Conservation (phyloP, 2,888 invertebrate genomes). For the Arctia plantaginis region DNA sequence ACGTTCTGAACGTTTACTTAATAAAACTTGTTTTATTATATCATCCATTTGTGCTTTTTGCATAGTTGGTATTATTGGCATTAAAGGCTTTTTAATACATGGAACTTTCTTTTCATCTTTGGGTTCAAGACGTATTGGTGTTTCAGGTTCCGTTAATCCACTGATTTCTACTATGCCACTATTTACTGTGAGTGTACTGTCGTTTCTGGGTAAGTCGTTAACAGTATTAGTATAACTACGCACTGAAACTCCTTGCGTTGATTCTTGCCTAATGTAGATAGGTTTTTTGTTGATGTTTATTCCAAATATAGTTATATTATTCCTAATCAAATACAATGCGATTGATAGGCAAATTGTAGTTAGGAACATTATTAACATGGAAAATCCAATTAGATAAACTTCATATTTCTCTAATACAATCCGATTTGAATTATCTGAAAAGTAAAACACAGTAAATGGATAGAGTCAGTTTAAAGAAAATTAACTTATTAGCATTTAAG, state of each 20-base stretch:
- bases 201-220: constrained; percentile 19
- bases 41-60: constrained; percentile 54
- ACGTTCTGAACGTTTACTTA: constrained; percentile 43
- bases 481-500: not conserved
- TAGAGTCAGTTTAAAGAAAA: not conserved
- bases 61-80: constrained; percentile 27
- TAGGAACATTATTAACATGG: constrained; percentile 30
- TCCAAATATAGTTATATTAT: constrained; percentile 23
- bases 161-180: constrained; percentile 40
- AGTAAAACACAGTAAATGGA: not conserved
- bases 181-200: constrained; percentile 43
- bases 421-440: not conserved
- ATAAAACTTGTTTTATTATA: constrained; percentile 53
- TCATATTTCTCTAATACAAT: constrained; percentile 11
- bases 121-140: constrained; percentile 24
- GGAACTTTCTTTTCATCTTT: constrained; percentile 30
- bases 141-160: constrained; percentile 26
- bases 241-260: constrained; percentile 17
- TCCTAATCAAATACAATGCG: constrained; percentile 22
- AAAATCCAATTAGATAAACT: constrained; percentile 30
- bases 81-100: constrained; percentile 30
- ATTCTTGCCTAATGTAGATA: constrained; percentile 30
- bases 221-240: constrained; percentile 15
- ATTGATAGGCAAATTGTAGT: constrained; percentile 28
- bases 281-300: constrained; percentile 1